Conservation (phyloP, 2,888 invertebrate species). For the Chrysomela aeneicollis region DNA sequence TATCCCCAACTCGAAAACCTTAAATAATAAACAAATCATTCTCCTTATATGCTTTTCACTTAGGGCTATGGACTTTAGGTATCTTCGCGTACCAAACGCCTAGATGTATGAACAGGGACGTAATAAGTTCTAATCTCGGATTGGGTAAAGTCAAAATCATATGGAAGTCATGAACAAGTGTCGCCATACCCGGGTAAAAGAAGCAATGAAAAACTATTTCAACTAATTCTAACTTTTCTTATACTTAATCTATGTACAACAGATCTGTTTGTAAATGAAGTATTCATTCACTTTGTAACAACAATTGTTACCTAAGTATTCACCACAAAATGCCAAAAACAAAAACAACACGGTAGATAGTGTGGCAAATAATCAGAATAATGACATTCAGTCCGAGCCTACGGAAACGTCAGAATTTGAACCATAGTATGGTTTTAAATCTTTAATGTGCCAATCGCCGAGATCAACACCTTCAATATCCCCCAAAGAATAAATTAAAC, state of each 20-base stretch:
- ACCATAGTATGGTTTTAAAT: background rate
- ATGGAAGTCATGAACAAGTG: slow-evolving; percentile 2
- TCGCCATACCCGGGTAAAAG: background rate
- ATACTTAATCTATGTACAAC: background rate
- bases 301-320: background rate
- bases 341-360: no score
- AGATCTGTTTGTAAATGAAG: background rate
- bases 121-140: background rate
- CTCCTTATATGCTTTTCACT: background rate
- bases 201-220: background rate
- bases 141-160: background rate
- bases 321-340: background rate
- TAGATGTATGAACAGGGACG: background rate
- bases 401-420: background rate
- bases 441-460: background rate
- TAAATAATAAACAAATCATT: background rate
- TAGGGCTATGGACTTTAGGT: background rate
- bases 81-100: slow-evolving; percentile 20
- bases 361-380: no score
- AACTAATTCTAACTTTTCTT: background rate
- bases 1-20: background rate
- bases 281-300: background rate
- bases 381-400: background rate
- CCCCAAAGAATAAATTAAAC: background rate
- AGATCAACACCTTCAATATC: background rate